Evolutionary conservation across 35 echinoderm and acorn worm species (phyloP), one percentile per base, ranked within the genome.

Genomic region (Amphiura filiformis): DNA sequence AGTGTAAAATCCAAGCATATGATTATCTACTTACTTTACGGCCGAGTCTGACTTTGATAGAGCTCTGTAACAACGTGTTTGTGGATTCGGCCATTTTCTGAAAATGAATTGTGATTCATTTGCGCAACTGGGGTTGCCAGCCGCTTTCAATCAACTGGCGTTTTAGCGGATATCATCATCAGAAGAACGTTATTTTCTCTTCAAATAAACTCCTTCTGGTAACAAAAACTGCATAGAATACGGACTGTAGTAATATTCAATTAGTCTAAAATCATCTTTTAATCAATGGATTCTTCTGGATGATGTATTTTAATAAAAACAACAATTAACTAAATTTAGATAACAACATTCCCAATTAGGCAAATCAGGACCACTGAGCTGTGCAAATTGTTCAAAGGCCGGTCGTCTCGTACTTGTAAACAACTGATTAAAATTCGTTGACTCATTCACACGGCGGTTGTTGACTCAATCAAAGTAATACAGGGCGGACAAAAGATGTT

Each of bases 41-140:
- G 76, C 91, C 84, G 75, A 61, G 86, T 80, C 91, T 86, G 82
- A 93, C 88, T 83, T 80, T 93, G 38, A 93, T 78, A 57, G 91
- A 93, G 70, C 91, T 88, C 86, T 93, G 91, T 52, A 93, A 83
- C 13, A 93, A 70, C 57, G 91, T 88, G 85, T 86, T 93, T 42
- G 77, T 80, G 78, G 80, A 77, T 38, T 93, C 91, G 86, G 91
- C 91, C 91, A 93, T 93, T 88, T 85, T 85, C 56, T 56, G 26
- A 70, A 70, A 70, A 23, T 70, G 61, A 70, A 70, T 18, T 13
- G 61, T 70, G 61, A 70, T 70, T 70, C 61, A 70, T 70, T 70
- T 70, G 61, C 61, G 28, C 1, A 70, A 70, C 61, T 15, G 7
- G 61, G 61, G 61, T 70, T 70, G 61, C 61, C 61, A n/a, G 61